phyloP scores from a whole-genome alignment of 2,888 invertebrate species.

The Brassicogethes aeneus region DNA sequence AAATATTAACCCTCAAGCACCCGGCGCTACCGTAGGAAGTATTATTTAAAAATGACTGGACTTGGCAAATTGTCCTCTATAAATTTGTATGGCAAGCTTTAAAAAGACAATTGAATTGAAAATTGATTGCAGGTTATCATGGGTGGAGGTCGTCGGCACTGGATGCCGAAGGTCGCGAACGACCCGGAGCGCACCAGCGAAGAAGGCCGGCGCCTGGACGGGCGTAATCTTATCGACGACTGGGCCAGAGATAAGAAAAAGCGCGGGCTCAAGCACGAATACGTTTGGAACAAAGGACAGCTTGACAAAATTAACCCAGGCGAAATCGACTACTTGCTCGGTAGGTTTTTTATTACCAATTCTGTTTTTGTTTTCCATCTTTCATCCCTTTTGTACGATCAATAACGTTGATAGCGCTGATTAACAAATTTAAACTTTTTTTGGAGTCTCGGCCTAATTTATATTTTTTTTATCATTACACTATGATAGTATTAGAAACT shows the following conservation, averaged over 20 bases:
- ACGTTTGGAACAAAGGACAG: constrained; percentile 65
- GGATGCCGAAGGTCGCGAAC: constrained; percentile 60
- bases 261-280: constrained; percentile 56
- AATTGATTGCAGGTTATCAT: constrained; percentile 54
- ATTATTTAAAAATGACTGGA: too few species aligned
- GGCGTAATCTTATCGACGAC: constrained; percentile 69
- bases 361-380: constrained; percentile 3
- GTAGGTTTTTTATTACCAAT: constrained; percentile 40
- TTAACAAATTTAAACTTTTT: too few species aligned
- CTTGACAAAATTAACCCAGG: constrained; percentile 60
- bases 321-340: constrained; percentile 63
- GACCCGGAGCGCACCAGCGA: constrained; percentile 62
- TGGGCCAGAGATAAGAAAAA: constrained; percentile 69
- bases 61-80: too few species aligned
- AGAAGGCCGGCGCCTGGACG: constrained; percentile 65
- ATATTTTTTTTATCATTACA: too few species aligned
- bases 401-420: too few species aligned
- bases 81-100: too few species aligned
- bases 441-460: too few species aligned
- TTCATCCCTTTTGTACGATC: not conserved
- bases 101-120: too few species aligned
- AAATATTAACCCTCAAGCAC: too few species aligned
- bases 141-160: constrained; percentile 70
- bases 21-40: too few species aligned
- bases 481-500: too few species aligned